Evolutionary conservation across 2,888 invertebrate species (phyloP), one percentile per base, ranked within the genome.

Genomic region (Alentia gelatinosa): DNA sequence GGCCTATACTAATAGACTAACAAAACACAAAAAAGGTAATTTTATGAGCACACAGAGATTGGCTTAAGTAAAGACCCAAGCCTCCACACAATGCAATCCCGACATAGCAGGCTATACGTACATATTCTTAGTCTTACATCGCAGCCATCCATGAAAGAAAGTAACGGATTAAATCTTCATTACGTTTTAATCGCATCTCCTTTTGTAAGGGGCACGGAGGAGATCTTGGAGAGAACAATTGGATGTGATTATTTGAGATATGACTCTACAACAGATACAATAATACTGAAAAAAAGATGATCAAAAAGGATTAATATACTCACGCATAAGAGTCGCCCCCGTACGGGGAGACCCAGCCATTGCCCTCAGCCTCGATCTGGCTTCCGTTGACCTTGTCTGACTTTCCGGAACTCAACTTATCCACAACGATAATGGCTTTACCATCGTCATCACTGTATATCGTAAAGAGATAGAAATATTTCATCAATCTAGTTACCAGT

Each of bases 271-370:
- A 56, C 56, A 56, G 19, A 56, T n/a, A 56, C 56, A 56, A 12
- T 30, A 4, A 30, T 30, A 68, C 30, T 63, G 26, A n/a, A 26
- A 68, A 4, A 30, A 12, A 30, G 26, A 30, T 68, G 4, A 30
- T 3, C n/a, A 56, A 56, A 19, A 5, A 56, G 56, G 56, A 3
- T 3, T 83, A 23, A 83, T 47, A 47, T 86, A 86, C 86, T 86
- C 47, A 86, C 86, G 86, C 86, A 35, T 86, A 86, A 5, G 86
- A 47, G 50, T 86, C 86, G 47, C 86, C 86, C 7, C 47, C 47
- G 50, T 86, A 86, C 1, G 86, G 86, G 15, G 86, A 86, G 26
- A 86, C 86, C 86, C 86, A 86, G 47, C 86, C 86, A 47, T 42
- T 50, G 50, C 47, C 47, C 30, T 86, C 86, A 1, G 26, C 4